Percentiles rank a stretch among this genome's conserved stretches.
These are phyloP conservation scores for Eudemis profundana DNA, from an alignment of 2,888 invertebrate genomes.

Conservation along the genomic window DNA sequence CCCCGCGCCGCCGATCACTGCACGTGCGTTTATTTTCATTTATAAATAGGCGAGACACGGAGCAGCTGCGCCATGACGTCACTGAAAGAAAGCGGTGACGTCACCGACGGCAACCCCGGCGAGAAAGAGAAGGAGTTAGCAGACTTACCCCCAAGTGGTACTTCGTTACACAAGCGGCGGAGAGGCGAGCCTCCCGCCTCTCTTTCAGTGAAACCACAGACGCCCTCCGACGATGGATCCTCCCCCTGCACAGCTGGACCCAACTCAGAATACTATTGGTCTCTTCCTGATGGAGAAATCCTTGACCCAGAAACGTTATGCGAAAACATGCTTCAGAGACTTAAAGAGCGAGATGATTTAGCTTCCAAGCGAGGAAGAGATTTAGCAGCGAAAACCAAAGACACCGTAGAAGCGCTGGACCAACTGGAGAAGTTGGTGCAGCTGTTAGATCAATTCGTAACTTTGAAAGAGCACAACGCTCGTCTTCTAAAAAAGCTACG, in stretches of 20 bases:
- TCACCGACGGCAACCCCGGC: conserved; percentile 55
- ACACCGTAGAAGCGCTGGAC: conserved; percentile 89
- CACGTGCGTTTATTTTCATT: conserved; percentile 80
- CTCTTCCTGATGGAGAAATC: conserved; percentile 60
- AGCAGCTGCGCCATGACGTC: conserved; percentile 70
- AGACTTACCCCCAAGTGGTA: conserved; percentile 75
- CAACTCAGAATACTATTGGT: conserved; percentile 71
- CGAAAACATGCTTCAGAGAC: conserved; percentile 72
- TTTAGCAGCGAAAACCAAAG: conserved; percentile 83
- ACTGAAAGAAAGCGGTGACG: conserved; percentile 69
- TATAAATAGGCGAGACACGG: conserved; percentile 73
- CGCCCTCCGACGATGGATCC: conserved; percentile 77
- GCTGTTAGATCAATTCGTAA: conserved; percentile 90
- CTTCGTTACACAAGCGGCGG: conserved; percentile 77
- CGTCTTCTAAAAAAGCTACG: conserved; percentile 88
- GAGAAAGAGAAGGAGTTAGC: conserved; percentile 60
- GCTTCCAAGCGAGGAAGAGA: conserved; percentile 83
- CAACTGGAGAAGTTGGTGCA: conserved; percentile 92
- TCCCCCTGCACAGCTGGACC: conserved; percentile 76
- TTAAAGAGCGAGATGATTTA: conserved; percentile 74
- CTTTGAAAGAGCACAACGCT: conserved; percentile 89
- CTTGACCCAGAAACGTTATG: conserved; percentile 71
- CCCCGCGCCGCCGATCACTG: conserved; percentile 57
- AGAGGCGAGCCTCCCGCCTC: conserved; percentile 76
- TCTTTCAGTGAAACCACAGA: conserved; percentile 72